Evolutionary conservation across 1,140 invertebrate species (phyloP).

Genomic region (Drosophila nasuta): DNA sequence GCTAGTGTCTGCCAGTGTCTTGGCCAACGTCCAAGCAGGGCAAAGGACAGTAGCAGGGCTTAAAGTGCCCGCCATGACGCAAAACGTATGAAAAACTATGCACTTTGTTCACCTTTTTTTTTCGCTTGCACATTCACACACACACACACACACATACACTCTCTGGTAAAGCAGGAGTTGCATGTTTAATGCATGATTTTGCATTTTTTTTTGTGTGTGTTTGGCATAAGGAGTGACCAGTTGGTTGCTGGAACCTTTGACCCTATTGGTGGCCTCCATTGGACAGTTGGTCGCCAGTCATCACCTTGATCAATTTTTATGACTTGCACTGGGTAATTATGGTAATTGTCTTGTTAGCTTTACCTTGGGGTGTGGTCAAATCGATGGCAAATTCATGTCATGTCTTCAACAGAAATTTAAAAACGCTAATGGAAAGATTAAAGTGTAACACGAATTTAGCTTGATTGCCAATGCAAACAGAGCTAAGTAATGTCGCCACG

Average conservation of each 20-base stretch:
- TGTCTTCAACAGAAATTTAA: conserved; percentile 21
- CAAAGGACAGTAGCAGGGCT: conserved; percentile 33
- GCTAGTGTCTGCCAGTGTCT: conserved; percentile 5
- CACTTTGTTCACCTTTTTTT: conserved; percentile 32
- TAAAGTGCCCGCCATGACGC: conserved; percentile 44
- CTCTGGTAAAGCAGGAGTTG: conserved; percentile 23
- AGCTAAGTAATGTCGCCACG: background rate
- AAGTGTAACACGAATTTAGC: background rate
- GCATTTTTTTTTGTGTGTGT: conserved; percentile 33
- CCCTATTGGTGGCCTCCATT: background rate
- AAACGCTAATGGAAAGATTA: conserved; percentile 39
- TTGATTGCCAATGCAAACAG: conserved; percentile 9
- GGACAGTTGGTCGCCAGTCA: conserved; percentile 13
- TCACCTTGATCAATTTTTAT: conserved; percentile 38
- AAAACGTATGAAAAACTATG: conserved; percentile 64
- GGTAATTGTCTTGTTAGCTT: conserved; percentile 57
- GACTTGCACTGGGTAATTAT: conserved; percentile 46
- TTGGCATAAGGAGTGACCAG: conserved; percentile 28
- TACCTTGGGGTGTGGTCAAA: conserved; percentile 25
- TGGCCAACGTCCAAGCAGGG: conserved; percentile 60
- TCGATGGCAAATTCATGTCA: conserved; percentile 32
- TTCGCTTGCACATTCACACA: conserved; percentile 1
- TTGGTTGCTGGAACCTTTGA: background rate
- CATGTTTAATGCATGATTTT: conserved; percentile 59
- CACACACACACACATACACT: conserved; percentile 7